Conservation (phyloP, 2,113 vertebrate genomes). For the Kobus ellipsiprymnus region DNA sequence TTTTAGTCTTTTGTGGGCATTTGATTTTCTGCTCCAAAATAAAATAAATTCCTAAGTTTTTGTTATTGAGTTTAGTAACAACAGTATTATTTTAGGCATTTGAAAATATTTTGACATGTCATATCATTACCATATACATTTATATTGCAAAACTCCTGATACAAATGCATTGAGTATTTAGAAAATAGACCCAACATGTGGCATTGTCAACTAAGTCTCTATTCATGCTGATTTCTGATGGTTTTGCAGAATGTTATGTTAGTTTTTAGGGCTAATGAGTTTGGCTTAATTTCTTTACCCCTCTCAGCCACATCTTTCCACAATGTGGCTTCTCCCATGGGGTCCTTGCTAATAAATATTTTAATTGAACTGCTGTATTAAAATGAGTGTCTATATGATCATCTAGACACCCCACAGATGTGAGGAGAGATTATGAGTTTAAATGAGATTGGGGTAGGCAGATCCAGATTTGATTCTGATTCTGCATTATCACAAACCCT, state of each 20-base stretch:
- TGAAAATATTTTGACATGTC: conserved; percentile 12
- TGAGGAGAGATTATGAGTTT: conserved; percentile 55
- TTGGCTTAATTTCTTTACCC: conserved; percentile 77
- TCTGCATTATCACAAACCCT: background rate
- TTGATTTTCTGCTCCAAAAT: background rate
- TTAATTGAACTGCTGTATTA: conserved; percentile 74
- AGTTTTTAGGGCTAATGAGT: conserved; percentile 64
- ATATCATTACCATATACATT: background rate
- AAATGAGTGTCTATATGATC: conserved; percentile 69
- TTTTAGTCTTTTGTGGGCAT: background rate
- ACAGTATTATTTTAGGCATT: background rate
- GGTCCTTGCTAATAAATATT: conserved; percentile 66
- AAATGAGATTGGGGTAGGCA: conserved; percentile 37
- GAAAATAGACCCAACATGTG: conserved; percentile 64
- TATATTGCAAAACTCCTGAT: conserved; percentile 25
- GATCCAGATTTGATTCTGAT: conserved; percentile 39
- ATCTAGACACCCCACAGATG: conserved; percentile 61
- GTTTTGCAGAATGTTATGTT: conserved; percentile 61
- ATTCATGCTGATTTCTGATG: conserved; percentile 71
- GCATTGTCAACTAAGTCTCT: conserved; percentile 51
- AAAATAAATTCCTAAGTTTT: background rate
- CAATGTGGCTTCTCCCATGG: conserved; percentile 61
- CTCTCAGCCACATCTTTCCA: conserved; percentile 66
- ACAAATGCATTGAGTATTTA: conserved; percentile 46
- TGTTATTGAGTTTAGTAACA: background rate